Evolutionary conservation across 2,888 invertebrate species (phyloP).

Genomic region (Drosophila fulvimacula): DNA sequence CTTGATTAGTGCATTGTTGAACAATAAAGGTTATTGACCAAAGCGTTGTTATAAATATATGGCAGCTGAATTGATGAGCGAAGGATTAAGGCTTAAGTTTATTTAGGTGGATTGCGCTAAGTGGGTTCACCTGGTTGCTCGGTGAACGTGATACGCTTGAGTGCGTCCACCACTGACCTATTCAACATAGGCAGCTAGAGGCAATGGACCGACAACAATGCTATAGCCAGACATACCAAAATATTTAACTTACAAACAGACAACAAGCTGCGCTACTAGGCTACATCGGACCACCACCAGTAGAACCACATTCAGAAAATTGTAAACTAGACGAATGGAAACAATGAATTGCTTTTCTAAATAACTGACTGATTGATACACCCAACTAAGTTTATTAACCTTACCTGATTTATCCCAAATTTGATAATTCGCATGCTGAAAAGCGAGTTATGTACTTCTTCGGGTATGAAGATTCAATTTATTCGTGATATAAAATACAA

Average conservation of each 20-base stretch:
- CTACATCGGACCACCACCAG: neutral
- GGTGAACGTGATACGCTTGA: constrained; percentile 48
- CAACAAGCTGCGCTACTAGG: neutral
- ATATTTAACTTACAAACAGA: neutral
- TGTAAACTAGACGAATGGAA: constrained; percentile 49
- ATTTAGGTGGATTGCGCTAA: neutral
- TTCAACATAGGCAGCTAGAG: constrained; percentile 12
- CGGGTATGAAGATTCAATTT: too few relatives aligned
- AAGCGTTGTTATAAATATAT: constrained; percentile 19
- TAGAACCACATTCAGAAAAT: neutral
- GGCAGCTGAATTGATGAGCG: neutral
- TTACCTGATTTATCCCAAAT: too few relatives aligned
- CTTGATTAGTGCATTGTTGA: constrained; percentile 72
- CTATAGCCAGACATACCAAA: constrained; percentile 11
- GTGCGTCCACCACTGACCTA: constrained; percentile 49
- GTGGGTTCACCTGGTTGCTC: neutral
- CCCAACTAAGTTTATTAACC: too few relatives aligned
- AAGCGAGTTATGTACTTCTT: too few relatives aligned
- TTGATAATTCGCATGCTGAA: too few relatives aligned
- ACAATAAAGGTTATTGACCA: constrained; percentile 78
- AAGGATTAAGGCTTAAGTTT: neutral
- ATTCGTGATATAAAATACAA: too few relatives aligned
- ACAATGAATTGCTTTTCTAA: constrained; percentile 50
- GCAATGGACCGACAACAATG: constrained; percentile 58
- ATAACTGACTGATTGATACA: neutral